These are phyloP conservation scores for Drosophila pectinifera DNA, from an alignment of 1,140 invertebrate species.

Conservation along the genomic window DNA sequence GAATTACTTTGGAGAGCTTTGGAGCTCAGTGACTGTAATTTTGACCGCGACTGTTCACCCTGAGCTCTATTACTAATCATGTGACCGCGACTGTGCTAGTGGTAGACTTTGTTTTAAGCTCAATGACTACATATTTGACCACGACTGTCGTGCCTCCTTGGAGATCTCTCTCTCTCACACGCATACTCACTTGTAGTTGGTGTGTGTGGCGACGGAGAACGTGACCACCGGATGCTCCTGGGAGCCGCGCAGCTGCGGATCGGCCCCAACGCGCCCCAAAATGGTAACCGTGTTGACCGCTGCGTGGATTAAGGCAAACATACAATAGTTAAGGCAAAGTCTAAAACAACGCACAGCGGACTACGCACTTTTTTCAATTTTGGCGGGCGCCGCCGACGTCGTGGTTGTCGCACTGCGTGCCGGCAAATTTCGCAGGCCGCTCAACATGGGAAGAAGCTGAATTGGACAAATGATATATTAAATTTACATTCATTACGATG, in stretches of 20 bases:
- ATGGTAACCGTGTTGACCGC: constrained; percentile 95
- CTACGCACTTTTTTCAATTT: constrained; percentile 81
- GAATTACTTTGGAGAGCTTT: no score
- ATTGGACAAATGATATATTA: neutral
- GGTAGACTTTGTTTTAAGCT: neutral
- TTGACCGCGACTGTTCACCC: neutral
- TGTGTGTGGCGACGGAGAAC: constrained; percentile 96
- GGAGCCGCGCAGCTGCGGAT: constrained; percentile 93
- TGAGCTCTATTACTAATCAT: neutral
- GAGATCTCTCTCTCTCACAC: constrained; percentile 5
- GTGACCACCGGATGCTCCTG: constrained; percentile 93
- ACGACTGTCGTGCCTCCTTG: constrained; percentile 8
- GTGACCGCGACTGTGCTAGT: neutral
- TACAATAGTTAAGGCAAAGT: neutral
- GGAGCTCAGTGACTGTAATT: neutral
- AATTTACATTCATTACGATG: no score
- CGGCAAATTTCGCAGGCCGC: constrained; percentile 42
- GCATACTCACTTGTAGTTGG: constrained; percentile 88
- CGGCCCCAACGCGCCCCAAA: constrained; percentile 93
- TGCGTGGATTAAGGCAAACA: constrained; percentile 85
- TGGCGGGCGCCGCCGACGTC: constrained; percentile 67
- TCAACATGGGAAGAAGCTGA: constrained; percentile 56
- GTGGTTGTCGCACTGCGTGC: constrained; percentile 58
- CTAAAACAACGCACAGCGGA: neutral
- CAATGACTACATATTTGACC: neutral